A percentile compares a stretch with the other conserved stretches of the same genome.
phyloP scores from a whole-genome alignment of 2,888 invertebrate genomes.

The Apamea epomidion region DNA sequence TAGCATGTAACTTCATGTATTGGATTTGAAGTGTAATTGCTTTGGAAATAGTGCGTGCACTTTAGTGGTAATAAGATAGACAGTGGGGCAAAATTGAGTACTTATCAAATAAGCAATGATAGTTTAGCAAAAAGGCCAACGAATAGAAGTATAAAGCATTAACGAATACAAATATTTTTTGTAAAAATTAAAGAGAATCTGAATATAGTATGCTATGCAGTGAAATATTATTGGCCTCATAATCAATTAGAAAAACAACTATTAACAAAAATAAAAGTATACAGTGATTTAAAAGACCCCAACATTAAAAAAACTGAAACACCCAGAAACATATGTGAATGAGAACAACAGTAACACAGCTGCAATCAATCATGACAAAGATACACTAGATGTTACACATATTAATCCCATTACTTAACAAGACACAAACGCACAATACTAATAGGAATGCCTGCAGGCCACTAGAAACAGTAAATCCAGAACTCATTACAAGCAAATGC shows the following conservation, averaged over 20 bases:
- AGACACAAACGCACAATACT: slow-evolving; percentile 17
- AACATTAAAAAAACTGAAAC: neutral
- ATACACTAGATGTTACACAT: neutral
- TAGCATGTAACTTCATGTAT: slow-evolving; percentile 30
- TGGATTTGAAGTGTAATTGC: slow-evolving; percentile 50
- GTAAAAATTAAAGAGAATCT: neutral
- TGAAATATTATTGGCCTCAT: no score
- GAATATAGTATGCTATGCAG: no score
- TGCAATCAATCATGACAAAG: neutral
- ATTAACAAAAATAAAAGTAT: neutral
- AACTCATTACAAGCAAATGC: slow-evolving; percentile 57
- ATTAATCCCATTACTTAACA: neutral
- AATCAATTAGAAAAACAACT: rapidly evolving
- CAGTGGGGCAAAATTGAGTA: neutral
- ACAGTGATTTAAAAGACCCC: rapidly evolving
- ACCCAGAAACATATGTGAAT: neutral
- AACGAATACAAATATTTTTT: neutral
- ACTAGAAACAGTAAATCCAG: slow-evolving; percentile 42
- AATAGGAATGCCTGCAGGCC: slow-evolving; percentile 44
- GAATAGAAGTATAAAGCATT: neutral
- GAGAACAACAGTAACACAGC: neutral
- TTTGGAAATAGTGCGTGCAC: neutral
- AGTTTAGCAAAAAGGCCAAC: neutral
- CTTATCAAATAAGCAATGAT: neutral
- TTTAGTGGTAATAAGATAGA: neutral